A percentile compares a stretch with the other conserved stretches of the same genome.
phyloP scores from a whole-genome alignment of 2,113 vertebrate species.

The Hemicordylus capensis region DNA sequence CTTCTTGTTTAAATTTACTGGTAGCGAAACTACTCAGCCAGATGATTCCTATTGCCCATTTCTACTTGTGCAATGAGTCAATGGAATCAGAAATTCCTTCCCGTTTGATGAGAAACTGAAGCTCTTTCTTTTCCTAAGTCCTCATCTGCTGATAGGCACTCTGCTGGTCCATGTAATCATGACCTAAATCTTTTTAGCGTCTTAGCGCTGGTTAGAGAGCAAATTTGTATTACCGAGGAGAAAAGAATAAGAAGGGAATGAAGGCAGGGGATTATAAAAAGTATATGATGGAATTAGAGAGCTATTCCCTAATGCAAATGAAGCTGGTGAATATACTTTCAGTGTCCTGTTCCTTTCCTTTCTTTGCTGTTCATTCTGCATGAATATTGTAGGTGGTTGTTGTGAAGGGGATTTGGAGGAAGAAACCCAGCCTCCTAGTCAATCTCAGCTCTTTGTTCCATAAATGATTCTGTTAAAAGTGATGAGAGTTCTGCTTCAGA shows the following conservation, averaged over 20 bases:
- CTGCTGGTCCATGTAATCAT: constrained; percentile 36
- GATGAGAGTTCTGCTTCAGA: constrained; percentile 39
- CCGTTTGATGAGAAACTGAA: constrained; percentile 32
- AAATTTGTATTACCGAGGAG: constrained; percentile 44
- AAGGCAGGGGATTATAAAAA: constrained; percentile 13
- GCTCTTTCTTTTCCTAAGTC: constrained; percentile 18
- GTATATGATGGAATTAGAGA: constrained; percentile 19
- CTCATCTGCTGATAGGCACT: constrained; percentile 6
- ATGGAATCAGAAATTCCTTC: neutral
- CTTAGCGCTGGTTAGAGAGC: constrained; percentile 42
- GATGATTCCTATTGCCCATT: neutral
- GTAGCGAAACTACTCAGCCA: neutral
- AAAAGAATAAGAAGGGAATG: neutral
- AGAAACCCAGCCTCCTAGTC: neutral
- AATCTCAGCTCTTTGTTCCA: constrained; percentile 23
- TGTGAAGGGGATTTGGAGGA: neutral
- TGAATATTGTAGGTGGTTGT: neutral
- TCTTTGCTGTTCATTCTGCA: neutral
- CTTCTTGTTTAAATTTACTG: neutral
- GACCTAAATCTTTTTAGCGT: constrained; percentile 59
- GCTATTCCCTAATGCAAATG: constrained; percentile 18
- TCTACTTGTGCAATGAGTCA: constrained; percentile 10
- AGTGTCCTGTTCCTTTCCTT: neutral
- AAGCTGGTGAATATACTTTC: neutral
- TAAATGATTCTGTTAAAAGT: constrained; percentile 35